phyloP scores from a whole-genome alignment of 2,797 vertebrate genomes.

The Malurus leucopterus region DNA sequence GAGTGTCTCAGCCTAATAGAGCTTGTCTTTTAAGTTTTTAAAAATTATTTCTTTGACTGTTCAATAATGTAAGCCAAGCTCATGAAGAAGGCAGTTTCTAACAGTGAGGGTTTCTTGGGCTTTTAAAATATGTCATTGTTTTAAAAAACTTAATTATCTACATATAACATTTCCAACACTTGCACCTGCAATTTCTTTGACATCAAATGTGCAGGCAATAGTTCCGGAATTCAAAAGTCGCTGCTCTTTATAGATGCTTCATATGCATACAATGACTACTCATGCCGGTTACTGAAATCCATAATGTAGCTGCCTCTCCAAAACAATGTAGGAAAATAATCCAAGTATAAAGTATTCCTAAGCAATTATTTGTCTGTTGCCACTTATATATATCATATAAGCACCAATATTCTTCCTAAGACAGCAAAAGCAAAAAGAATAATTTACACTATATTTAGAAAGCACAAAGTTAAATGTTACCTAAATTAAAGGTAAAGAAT shows the following conservation, averaged over 20 bases:
- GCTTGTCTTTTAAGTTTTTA: neutral
- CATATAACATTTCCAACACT: neutral
- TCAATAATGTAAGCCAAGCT: neutral
- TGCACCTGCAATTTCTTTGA: neutral
- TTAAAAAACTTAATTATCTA: neutral
- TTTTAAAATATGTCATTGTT: neutral
- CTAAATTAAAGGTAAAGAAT: neutral
- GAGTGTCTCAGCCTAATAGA: neutral
- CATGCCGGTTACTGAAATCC: neutral
- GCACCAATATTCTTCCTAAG: neutral
- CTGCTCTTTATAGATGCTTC: neutral
- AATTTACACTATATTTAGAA: neutral
- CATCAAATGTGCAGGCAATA: neutral
- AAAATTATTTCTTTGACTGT: neutral
- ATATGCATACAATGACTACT: neutral
- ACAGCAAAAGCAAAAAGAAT: slow-evolving; percentile 4
- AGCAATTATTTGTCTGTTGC: slow-evolving; percentile 6
- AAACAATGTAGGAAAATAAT: slow-evolving; percentile 29
- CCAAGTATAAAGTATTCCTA: slow-evolving; percentile 15
- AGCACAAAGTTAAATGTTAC: neutral
- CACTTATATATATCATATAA: slow-evolving; percentile 44
- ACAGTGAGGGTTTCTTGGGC: neutral
- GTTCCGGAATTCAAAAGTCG: neutral
- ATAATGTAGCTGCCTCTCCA: neutral
- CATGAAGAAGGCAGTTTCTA: neutral